phyloP scores from a whole-genome alignment of 2,113 vertebrate genomes.

The Anser brachyrhynchus region DNA sequence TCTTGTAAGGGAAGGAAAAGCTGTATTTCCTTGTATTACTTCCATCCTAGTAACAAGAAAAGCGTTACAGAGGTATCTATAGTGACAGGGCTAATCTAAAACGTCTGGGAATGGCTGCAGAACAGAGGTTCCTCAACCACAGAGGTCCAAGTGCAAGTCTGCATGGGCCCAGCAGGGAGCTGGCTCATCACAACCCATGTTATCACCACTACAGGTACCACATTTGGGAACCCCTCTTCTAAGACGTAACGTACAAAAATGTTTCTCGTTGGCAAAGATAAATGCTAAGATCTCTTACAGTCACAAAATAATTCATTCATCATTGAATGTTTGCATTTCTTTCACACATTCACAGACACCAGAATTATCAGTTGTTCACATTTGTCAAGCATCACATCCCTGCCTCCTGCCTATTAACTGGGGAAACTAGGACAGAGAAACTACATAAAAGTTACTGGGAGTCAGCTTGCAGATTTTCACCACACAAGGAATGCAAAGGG shows the following conservation, averaged over 20 bases:
- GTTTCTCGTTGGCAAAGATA: neutral
- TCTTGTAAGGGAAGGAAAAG: neutral
- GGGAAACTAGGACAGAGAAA: neutral
- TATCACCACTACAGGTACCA: neutral
- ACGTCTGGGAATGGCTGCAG: neutral
- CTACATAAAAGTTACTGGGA: neutral
- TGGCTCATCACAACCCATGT: neutral
- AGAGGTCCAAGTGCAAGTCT: accelerated
- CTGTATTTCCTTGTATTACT: neutral
- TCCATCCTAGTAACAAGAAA: neutral
- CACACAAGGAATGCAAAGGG: neutral
- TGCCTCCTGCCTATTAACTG: neutral
- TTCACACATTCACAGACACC: neutral
- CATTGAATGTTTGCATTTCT: neutral
- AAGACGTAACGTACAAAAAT: neutral
- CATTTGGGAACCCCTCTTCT: neutral
- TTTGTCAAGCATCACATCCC: neutral
- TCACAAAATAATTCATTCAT: neutral
- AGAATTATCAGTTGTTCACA: neutral
- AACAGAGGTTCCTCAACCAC: accelerated
- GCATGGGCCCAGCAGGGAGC: neutral
- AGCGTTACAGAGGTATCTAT: neutral
- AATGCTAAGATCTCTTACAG: neutral
- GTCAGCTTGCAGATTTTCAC: neutral
- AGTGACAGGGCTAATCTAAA: neutral